Conservation (phyloP, 2,888 invertebrate genomes). For the Callosobruchus maculatus region DNA sequence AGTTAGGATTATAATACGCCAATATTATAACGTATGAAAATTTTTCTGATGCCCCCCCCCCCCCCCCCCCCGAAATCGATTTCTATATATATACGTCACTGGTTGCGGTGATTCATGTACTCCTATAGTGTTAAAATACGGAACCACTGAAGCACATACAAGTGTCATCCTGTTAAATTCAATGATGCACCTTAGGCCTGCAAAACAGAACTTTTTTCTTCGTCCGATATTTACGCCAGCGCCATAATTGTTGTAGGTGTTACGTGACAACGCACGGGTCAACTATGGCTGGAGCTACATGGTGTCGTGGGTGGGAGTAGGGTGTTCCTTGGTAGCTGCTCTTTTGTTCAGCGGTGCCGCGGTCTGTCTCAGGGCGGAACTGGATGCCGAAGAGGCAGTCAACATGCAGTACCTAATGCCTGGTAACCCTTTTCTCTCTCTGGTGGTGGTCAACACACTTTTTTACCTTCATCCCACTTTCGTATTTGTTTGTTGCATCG, state of each 20-base stretch:
- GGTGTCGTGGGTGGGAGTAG: conserved; percentile 95
- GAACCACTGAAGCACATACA: background rate
- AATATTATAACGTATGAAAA: no score
- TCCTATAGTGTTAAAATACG: no score
- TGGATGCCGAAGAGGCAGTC: conserved; percentile 91
- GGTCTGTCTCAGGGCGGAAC: conserved; percentile 89
- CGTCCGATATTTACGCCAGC: conserved; percentile 2
- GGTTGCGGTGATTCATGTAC: no score
- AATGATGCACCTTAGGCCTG: background rate
- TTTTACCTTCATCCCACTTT: background rate
- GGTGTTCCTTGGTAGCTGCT: conserved; percentile 85
- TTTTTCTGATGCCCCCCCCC: no score
- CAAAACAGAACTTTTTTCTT: conserved; percentile 7
- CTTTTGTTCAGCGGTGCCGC: conserved; percentile 91
- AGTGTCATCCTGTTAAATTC: background rate
- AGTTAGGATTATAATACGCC: no score
- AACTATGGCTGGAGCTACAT: conserved; percentile 97
- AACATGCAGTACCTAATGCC: conserved; percentile 98
- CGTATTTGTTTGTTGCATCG: background rate
- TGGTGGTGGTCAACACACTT: conserved; percentile 1
- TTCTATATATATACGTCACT: no score
- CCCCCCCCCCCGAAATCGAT: no score
- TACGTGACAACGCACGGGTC: conserved; percentile 79
- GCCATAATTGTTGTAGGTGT: conserved; percentile 58
- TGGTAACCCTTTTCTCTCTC: conserved; percentile 57